Evolutionary conservation across 2,888 invertebrate species (phyloP).

Genomic region (Trissolcus brochymenae): DNA sequence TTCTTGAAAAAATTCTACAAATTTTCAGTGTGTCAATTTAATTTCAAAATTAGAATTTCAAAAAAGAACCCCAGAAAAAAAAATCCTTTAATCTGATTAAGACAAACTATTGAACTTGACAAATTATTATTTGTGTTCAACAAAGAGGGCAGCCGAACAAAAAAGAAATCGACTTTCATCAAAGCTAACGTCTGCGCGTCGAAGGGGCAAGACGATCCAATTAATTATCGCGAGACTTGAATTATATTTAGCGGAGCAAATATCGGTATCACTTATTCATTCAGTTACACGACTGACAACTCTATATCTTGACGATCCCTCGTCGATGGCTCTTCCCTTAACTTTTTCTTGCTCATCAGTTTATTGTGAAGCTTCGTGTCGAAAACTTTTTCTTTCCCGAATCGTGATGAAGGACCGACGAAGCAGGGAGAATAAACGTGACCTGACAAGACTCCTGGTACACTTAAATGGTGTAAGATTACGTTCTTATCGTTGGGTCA

Average conservation of each 20-base stretch:
- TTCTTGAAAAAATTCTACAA: too few relatives aligned
- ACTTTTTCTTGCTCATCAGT: conserved; percentile 47
- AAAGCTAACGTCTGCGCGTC: too few relatives aligned
- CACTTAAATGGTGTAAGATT: conserved; percentile 70
- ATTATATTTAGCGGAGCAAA: conserved; percentile 46
- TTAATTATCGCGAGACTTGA: conserved; percentile 40
- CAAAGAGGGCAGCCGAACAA: too few relatives aligned
- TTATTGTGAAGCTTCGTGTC: conserved; percentile 39
- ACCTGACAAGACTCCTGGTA: conserved; percentile 58
- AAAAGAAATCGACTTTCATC: too few relatives aligned
- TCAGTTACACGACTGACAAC: conserved; percentile 47
- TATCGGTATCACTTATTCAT: conserved; percentile 58
- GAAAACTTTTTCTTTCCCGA: conserved; percentile 56
- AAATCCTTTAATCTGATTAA: too few relatives aligned
- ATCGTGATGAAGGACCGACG: conserved; percentile 68
- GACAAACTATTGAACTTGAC: too few relatives aligned
- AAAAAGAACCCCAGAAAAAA: too few relatives aligned
- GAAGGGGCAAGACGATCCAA: too few relatives aligned
- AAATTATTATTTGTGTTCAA: too few relatives aligned
- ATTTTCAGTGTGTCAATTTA: too few relatives aligned
- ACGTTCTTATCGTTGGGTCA: conserved; percentile 69
- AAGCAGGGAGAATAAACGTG: conserved; percentile 68
- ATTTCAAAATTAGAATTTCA: too few relatives aligned
- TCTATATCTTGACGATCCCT: conserved; percentile 50
- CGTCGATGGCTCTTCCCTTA: conserved; percentile 50